Conservation (phyloP, 2,113 vertebrate species). For the Baryphthengus martii region DNA sequence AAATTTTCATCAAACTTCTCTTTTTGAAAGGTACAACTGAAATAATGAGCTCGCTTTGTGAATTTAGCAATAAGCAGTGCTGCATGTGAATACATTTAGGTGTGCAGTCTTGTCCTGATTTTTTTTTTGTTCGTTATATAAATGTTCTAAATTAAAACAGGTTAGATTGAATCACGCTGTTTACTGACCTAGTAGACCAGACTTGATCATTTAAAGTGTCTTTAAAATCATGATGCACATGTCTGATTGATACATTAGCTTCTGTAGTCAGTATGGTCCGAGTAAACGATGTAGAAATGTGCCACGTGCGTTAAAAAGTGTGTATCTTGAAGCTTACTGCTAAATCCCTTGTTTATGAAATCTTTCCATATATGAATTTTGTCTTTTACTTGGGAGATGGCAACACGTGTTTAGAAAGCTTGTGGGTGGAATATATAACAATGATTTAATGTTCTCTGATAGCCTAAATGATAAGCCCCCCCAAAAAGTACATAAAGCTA, state of each 20-base stretch:
- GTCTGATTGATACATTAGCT: slow-evolving; percentile 46
- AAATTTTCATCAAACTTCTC: neutral
- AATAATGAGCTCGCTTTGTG: neutral
- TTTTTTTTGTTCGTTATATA: slow-evolving; percentile 67
- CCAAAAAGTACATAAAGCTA: slow-evolving; percentile 69
- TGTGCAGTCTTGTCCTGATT: slow-evolving; percentile 60
- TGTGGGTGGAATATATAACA: slow-evolving; percentile 54
- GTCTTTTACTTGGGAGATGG: slow-evolving; percentile 60
- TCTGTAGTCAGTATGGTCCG: neutral
- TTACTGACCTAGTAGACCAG: slow-evolving; percentile 66
- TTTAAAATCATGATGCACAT: slow-evolving; percentile 55
- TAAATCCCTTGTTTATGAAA: slow-evolving; percentile 70
- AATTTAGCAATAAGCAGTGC: neutral
- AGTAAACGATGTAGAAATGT: slow-evolving; percentile 37
- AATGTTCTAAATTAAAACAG: slow-evolving; percentile 76
- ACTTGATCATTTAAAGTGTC: slow-evolving; percentile 66
- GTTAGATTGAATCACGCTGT: slow-evolving; percentile 74
- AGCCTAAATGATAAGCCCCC: slow-evolving; percentile 72
- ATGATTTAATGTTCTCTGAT: slow-evolving; percentile 66
- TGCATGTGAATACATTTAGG: slow-evolving; percentile 20
- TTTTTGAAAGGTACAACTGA: neutral
- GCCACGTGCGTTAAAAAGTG: slow-evolving; percentile 42
- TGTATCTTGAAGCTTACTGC: slow-evolving; percentile 57
- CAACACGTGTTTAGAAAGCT: slow-evolving; percentile 57
- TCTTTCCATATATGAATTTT: slow-evolving; percentile 44